Base-by-base conservation (phyloP, 2,113 vertebrate species). In the Athene noctua region DNA sequence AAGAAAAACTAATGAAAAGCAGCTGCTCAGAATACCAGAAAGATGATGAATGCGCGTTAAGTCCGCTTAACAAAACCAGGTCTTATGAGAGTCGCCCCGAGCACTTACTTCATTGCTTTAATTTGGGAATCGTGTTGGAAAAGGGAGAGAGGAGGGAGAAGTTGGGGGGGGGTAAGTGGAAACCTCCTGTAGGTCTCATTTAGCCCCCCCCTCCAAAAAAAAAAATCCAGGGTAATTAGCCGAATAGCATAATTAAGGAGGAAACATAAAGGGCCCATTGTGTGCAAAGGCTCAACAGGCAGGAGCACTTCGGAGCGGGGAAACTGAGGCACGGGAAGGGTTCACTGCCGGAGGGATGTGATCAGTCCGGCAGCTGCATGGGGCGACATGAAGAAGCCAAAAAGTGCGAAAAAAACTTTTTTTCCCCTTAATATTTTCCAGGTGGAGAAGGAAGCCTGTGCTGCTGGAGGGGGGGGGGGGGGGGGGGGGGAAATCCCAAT, bases 1-100 rank as follows among this genome's bases (percentile, higher is more conserved):
- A 95, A 95, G 74, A 74, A 90, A 96, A 91, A 70, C 85, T 94
- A 93, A 96, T 96, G 90, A 79, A 92, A 90, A 96, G 93, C 95
- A 96, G 95, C 94, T 91, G 63, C 67, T 80, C 51, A 8, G 85
- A 92, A 94, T 68, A 70, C 83, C 92, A 92, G 66, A 74, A 40
- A 79, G 68, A 94, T 94, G 97, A 86, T 75, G 83, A 81, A 78
- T 55, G 80, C 82, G 54, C 46, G 75, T 72, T 44, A 63, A 85
- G 68, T 83, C 95, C 72, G 77, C 84, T 80, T 59, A 66, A 78
- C 88, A 87, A 95, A 93, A 80, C 80, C 78, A 80, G 91, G 81
- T 42, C 95, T 85, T 79, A 93, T 55, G 89, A 82, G 91, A 78
- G 96, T 80, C 63, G 92, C 71, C 86, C 36, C 66, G 80, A 88